phyloP scores from a whole-genome alignment of 37 sponge, comb jelly and placozoan species.

The Mnemiopsis leidyi region DNA sequence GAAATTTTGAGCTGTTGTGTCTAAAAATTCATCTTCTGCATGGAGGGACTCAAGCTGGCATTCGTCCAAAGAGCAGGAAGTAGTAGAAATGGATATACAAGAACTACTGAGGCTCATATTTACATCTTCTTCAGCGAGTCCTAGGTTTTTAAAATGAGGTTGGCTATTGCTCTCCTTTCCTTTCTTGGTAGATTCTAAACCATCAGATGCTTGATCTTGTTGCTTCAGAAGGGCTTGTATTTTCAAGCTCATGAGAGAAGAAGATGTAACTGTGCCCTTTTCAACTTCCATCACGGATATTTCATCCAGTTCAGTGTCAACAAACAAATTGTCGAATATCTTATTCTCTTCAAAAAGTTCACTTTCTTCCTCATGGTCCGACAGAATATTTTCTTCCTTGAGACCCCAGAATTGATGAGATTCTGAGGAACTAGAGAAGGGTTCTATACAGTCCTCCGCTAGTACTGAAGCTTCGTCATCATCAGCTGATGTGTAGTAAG shows the following conservation, averaged over 20 bases:
- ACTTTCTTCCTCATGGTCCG: neutral
- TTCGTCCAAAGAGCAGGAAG: too few species aligned
- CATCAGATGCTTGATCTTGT: too few species aligned
- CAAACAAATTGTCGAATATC: neutral
- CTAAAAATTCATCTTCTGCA: too few species aligned
- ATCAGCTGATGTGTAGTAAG: slow-evolving; percentile 32
- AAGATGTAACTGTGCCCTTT: neutral
- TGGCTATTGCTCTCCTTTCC: too few species aligned
- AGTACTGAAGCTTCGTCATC: neutral
- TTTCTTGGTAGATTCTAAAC: too few species aligned
- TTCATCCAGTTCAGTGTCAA: neutral
- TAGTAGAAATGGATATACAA: too few species aligned
- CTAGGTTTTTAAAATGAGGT: too few species aligned
- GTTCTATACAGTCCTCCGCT: neutral
- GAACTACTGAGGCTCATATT: too few species aligned
- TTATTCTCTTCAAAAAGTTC: neutral
- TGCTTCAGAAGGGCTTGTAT: neutral
- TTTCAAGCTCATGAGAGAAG: neutral
- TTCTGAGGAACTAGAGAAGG: too few species aligned
- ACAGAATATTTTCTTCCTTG: neutral
- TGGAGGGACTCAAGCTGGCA: too few species aligned
- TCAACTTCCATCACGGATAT: neutral
- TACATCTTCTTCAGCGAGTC: neutral
- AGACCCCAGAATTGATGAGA: too few species aligned
- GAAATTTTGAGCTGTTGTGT: too few species aligned